Evolutionary conservation across 64 coral and sea anemone species (phyloP), one percentile per base, ranked within the genome.

Genomic region (Montipora capricornis): DNA sequence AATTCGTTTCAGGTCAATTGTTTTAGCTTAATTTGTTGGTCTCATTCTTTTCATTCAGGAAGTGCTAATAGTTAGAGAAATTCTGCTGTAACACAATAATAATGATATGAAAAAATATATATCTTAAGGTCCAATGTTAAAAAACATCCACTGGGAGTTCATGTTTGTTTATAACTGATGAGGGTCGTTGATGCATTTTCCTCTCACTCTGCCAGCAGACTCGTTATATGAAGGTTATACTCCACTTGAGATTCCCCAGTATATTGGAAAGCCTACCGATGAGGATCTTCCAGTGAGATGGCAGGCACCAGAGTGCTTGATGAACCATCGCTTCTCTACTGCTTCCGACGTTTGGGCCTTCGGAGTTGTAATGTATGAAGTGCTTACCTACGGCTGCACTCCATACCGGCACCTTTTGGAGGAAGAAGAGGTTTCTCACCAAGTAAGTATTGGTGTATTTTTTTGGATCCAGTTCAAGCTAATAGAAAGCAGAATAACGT

Each of bases 331-430:
- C 19, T 95, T 75, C 37, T 95, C 94, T 5, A 50, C 87, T 11
- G 76, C 89, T 15, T 95, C 94, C 46, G 90, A 95, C 73, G 78
- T 95, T 11, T 95, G 90, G 90, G 90, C 90, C 2, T 81, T 95
- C 12, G 94, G 94, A 22, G 78, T 95, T 1, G 47, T 88, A 3
- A 68, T 78, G 55, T 95, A 95, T 44, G 94, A 92, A 16, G 60
- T 95, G 2, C 87, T 95, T 4, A 89, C 94, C 2, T 89, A 73
- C 37, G 94, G 94, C 8, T 78, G 94, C 53, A 55, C 77, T 1
- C 94, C 94, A 5, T 95, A 89, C 53, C 51, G 82, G 19, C 68
- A 75, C 73, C 5, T 82, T 13, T 62, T 5, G 66, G 29, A 75
- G n/a, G 29, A 51, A 24, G 69, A 83, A 49, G 52, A 86, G 8